Percentiles rank a stretch among this genome's conserved stretches.
Conservation (phyloP, 37 sponge, comb jelly and placozoan species). For the Ianthella basta region DNA sequence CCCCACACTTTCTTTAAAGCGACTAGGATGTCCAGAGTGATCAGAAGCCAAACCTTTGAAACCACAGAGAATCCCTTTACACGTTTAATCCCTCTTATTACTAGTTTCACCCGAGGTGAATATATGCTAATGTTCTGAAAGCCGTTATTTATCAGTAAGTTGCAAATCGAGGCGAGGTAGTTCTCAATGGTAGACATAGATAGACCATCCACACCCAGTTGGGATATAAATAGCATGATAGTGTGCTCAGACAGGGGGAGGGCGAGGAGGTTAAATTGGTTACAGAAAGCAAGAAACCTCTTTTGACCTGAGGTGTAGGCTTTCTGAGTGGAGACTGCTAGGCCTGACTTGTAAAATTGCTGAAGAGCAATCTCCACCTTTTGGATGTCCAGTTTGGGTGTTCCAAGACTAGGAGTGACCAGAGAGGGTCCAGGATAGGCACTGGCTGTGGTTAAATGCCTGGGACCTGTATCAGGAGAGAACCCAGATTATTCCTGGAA, state of each 20-base stretch:
- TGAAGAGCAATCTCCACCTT: constrained; percentile 41
- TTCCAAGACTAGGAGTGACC: neutral
- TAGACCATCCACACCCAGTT: neutral
- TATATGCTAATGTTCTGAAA: constrained; percentile 37
- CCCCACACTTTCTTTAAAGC: neutral
- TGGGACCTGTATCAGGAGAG: constrained; percentile 11
- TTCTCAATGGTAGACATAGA: neutral
- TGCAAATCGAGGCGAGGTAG: constrained; percentile 49
- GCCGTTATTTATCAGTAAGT: too few relatives aligned
- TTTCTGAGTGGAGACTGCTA: constrained; percentile 47
- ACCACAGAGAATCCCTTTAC: neutral
- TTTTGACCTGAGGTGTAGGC: neutral
- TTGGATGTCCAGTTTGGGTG: constrained; percentile 41
- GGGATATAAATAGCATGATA: constrained; percentile 19
- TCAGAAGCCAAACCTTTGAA: neutral
- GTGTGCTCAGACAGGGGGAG: constrained; percentile 38
- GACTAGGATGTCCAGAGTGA: neutral
- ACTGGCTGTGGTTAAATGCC: neutral
- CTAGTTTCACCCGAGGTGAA: constrained; percentile 14
- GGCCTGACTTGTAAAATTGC: constrained; percentile 12
- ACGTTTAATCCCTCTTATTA: constrained; percentile 23
- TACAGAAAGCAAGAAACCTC: constrained; percentile 21
- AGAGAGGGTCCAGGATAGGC: neutral
- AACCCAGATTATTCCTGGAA: constrained; percentile 38
- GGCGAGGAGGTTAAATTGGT: neutral